A percentile compares a stretch with the other conserved stretches of the same genome.
phyloP scores from a whole-genome alignment of 2,113 vertebrate species.

The Poeciliopsis occidentalis region DNA sequence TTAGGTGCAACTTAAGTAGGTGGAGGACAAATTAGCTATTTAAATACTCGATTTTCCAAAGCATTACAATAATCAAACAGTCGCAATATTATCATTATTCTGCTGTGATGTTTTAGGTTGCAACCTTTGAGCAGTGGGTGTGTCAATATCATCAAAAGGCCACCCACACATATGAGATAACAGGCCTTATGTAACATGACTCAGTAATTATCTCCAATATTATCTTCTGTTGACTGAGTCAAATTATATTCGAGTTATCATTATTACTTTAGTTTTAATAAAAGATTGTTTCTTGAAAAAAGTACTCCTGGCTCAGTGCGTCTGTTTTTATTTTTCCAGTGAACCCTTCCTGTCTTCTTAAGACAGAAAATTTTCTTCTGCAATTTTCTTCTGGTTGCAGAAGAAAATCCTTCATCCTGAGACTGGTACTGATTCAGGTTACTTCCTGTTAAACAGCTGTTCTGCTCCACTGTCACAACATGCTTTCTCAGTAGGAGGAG shows the following conservation, averaged over 20 bases:
- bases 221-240: background rate
- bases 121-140: background rate
- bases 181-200: background rate
- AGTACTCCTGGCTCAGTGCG: background rate
- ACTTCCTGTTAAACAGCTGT: too few species aligned
- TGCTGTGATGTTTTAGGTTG: background rate
- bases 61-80: background rate
- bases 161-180: background rate
- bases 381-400: too few species aligned
- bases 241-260: background rate
- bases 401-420: too few species aligned
- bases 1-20: too few species aligned
- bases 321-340: background rate
- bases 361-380: too few species aligned
- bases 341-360: background rate
- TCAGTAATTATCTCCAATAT: background rate
- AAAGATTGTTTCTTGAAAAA: background rate
- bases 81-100: background rate
- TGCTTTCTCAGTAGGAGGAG: too few species aligned
- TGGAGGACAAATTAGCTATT: background rate
- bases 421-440: too few species aligned
- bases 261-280: background rate
- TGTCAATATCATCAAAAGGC: background rate
- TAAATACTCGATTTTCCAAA: background rate
- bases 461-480: too few species aligned